Base-by-base conservation (phyloP, 2,113 vertebrate genomes). In the Nerophis ophidion region DNA sequence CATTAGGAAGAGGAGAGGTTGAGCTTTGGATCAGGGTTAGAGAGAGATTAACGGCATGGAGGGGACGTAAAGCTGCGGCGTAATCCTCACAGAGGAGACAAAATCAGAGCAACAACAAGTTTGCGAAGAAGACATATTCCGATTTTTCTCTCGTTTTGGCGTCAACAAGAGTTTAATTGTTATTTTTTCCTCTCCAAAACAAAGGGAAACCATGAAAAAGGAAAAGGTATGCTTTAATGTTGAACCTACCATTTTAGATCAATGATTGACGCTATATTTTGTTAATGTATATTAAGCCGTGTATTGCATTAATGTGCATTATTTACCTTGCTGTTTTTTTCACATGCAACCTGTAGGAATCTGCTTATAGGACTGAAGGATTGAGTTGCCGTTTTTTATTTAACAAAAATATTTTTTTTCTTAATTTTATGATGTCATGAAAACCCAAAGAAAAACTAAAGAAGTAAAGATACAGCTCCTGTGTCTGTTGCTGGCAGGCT, bases 171-270 rank as follows among this genome's bases (percentile, higher is more conserved):
- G 26, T 26, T 26, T 26, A 26, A 26, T 26, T 26, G 2, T 26
- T 26, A 26, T 2, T 26, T 46, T 9, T 12, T 42, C 13, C 9
- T 8, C 53, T 42, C 7, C 48, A 50, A 40, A 35, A 54, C 10
- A 50, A 50, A 54, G 4, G 6, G 46, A 9, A 83, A 90, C 57
- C 80, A 98, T 98, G 95, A 95, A 95, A 70, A 94, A 96, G 79
- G 93, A 88, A 74, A 97, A 96, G 94, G 95, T 97, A 93, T 68
- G 80, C 63, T 67, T 61, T 61, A 11, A 9, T 44, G 12, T 63
- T 57, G 70, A 13, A 4, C 48, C 13, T 17, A 56, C n/a, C 19
- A 11, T 34, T 11, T 46, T 26, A n/a, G 12, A 2, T 4, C 34
- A 57, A 46, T 14, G 46, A 5, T 57, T 52, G 11, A 15, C 5